Base-by-base conservation (phyloP, 2,113 vertebrate genomes). In the Cinclus cinclus region DNA sequence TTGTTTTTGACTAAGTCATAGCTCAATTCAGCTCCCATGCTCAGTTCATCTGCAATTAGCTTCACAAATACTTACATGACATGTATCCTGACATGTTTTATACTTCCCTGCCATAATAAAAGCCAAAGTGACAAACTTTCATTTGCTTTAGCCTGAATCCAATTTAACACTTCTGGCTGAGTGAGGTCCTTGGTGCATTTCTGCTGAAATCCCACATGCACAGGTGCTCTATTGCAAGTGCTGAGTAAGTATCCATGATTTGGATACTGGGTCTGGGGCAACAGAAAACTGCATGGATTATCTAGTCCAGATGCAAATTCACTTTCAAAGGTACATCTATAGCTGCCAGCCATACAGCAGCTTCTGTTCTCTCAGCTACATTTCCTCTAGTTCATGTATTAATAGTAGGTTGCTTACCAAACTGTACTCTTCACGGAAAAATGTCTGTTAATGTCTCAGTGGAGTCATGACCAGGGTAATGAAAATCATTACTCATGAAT, bases 311-410 rank as follows among this genome's bases (percentile, higher is more conserved):
- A 53, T 78, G 58, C 46, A 92, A 85, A 89, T 92, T 83, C 74
- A 58, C 65, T 84, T 92, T 91, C 81, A 95, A 92, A 96, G 62
- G 42, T 89, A 20, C 63, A 77, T 76, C 78, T 83, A 21, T 83
- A 77, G 55, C 91, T 95, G 75, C 79, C 30, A 95, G 93, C 78
- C 24, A 75, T 67, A 92, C 47, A 93, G 79, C 17, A 85, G 19
- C 56, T 80, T 93, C 78, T 91, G 76, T 86, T 95, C 71, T 90
- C 70, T 87, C 2, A 2, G 41, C 71, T 73, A 14, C 14, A 6
- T 95, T 92, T 96, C 67, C 52, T 83, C 39, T 91, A 70, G 59
- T 67, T 93, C 42, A 41, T 35, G 15, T 75, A 73, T 89, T 95
- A 87, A 69, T 37, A 74, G 22, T 60, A 77, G 46, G 35, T 87